A percentile compares a stretch with the other conserved stretches of the same genome.
phyloP scores from a whole-genome alignment of 1,140 invertebrate species.

The Euura saliciscinereae region DNA sequence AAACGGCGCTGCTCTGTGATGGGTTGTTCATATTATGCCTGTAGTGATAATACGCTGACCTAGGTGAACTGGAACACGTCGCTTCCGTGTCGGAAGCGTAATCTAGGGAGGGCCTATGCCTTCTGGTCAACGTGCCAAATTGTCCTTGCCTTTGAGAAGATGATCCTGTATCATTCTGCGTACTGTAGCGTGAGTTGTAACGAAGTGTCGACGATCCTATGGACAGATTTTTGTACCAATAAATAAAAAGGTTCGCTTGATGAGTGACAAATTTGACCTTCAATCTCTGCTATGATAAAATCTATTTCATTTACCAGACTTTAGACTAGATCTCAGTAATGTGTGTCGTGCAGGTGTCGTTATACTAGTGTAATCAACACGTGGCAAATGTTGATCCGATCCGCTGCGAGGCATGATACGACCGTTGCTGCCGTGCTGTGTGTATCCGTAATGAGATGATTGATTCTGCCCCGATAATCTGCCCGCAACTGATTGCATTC shows the following conservation, averaged over 20 bases:
- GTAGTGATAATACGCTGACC: conserved; percentile 80
- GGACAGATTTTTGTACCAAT: too few relatives aligned
- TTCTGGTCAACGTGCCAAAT: conserved; percentile 65
- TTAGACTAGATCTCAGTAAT: conserved; percentile 76
- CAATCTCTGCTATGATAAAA: not conserved
- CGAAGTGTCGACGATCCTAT: conserved; percentile 56
- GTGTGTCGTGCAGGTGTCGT: conserved; percentile 74
- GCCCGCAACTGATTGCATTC: conserved; percentile 53
- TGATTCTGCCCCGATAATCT: conserved; percentile 56
- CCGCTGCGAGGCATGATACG: conserved; percentile 79
- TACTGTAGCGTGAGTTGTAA: conserved; percentile 65
- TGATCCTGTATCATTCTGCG: conserved; percentile 59
- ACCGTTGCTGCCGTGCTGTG: conserved; percentile 58
- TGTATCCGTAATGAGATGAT: conserved; percentile 59
- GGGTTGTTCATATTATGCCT: conserved; percentile 61
- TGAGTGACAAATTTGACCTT: not conserved
- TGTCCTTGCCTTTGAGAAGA: conserved; percentile 53
- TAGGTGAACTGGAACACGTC: conserved; percentile 71
- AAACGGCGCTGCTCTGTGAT: conserved; percentile 50
- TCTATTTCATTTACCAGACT: conserved; percentile 60
- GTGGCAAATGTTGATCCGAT: conserved; percentile 82
- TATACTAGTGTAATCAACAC: conserved; percentile 78
- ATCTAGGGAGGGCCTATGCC: conserved; percentile 78
- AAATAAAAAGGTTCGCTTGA: conserved; percentile 9
- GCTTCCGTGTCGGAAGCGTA: conserved; percentile 95